phyloP scores from a whole-genome alignment of 2,113 vertebrate genomes.

The Calidris pygmaea region DNA sequence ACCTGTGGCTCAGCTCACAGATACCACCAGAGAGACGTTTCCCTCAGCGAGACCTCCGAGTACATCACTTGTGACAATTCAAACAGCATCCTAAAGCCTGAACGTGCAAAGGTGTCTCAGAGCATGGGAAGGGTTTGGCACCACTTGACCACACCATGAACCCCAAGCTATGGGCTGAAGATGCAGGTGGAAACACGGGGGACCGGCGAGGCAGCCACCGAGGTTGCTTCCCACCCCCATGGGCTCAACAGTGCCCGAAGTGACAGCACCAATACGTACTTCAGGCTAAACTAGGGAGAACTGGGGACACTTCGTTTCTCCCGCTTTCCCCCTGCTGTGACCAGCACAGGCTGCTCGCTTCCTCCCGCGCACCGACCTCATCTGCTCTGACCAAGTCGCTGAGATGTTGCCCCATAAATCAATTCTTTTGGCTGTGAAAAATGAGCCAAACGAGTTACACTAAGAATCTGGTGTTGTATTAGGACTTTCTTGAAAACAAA shows the following conservation, averaged over 20 bases:
- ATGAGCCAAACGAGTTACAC: conserved; percentile 66
- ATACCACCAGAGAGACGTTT: background rate
- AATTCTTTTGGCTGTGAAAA: conserved; percentile 62
- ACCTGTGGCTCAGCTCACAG: background rate
- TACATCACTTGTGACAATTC: background rate
- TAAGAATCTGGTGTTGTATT: conserved; percentile 65
- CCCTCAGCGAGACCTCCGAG: background rate
- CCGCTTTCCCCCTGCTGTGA: background rate
- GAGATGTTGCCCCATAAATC: conserved; percentile 52
- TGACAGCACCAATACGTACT: background rate
- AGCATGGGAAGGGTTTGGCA: background rate
- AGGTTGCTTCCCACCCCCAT: background rate
- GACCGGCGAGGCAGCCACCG: background rate
- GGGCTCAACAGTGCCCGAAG: background rate
- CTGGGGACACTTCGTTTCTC: background rate
- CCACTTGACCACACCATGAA: background rate
- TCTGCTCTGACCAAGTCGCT: background rate
- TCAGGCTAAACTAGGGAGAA: background rate
- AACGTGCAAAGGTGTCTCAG: background rate
- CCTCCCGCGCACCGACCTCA: background rate
- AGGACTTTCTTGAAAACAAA: conserved; percentile 65
- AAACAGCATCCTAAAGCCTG: background rate
- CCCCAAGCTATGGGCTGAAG: background rate
- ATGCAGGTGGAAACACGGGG: background rate
- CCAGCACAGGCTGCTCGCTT: background rate